Evolutionary conservation across 2,797 vertebrate species (phyloP).

Genomic region (Malacoraja senta): DNA sequence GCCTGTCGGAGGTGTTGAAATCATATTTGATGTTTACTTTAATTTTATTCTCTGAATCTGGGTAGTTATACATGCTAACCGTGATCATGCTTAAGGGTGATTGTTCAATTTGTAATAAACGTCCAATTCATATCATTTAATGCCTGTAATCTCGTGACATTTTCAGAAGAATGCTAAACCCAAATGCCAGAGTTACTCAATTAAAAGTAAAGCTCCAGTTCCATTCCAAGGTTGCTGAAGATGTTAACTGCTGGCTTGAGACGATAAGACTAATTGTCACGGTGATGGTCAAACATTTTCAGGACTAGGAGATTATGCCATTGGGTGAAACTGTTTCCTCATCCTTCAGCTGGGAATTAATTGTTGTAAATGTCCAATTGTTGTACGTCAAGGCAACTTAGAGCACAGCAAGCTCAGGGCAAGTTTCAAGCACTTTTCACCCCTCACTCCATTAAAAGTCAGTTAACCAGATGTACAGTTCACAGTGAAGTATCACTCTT

Average conservation of each 20-base stretch:
- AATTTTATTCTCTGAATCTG: not conserved
- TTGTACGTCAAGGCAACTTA: not conserved
- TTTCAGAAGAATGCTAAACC: not conserved
- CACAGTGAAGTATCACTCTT: too few relatives aligned
- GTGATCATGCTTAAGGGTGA: too few relatives aligned
- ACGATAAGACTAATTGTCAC: not conserved
- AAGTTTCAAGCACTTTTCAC: not conserved
- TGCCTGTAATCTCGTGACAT: not conserved
- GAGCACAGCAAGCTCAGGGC: not conserved
- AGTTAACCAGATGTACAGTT: too few relatives aligned
- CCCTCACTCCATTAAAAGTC: too few relatives aligned
- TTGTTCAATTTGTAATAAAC: not conserved
- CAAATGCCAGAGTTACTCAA: not conserved
- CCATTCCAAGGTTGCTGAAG: not conserved
- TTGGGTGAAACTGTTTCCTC: not conserved
- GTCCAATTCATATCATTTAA: not conserved
- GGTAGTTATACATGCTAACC: not conserved
- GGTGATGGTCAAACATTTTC: not conserved
- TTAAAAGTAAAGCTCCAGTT: conserved; percentile 10
- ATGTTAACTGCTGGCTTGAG: not conserved
- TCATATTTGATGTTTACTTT: not conserved
- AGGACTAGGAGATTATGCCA: not conserved
- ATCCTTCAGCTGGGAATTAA: not conserved
- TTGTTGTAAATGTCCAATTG: not conserved
- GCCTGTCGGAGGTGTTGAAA: not conserved